Evolutionary conservation across 2,888 invertebrate genomes (phyloP), one percentile per base, ranked within the genome.

Genomic region (Linnaemya vulpina): DNA sequence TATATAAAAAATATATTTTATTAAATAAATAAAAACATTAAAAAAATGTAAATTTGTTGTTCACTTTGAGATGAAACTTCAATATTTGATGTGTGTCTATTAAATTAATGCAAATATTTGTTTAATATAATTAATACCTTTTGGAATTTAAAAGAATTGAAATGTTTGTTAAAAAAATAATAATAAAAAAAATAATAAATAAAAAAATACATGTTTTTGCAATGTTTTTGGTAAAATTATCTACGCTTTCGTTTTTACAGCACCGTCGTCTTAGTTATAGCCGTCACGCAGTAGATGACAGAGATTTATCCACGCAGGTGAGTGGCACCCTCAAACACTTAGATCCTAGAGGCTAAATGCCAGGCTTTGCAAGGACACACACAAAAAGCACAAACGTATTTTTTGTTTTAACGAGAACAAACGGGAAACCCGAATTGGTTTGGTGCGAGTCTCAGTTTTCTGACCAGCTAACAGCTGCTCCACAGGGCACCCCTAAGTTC

Each of bases 251-350:
- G 84, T 89, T 90, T 89, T 93, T 94, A 84, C 94, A 97, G 97
- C 97, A 97, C 92, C 96, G 97, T 78, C 95, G 97, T 77, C 93
- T 97, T 89, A 97, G 97, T 93, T 98, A 98, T 94, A 97, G 97
- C 91, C 94, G 97, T 74, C 97, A 98, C 91, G 97, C 97, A 51
- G 97, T 98, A 71, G 96, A 97, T 91, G 97, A 98, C 91, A 94
- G 96, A 83, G 97, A 98, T 93, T 94, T 97, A 87, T 95, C 96
- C 80, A 97, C 96, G 51, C 97, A 96, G 94, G 92, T 92, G 94
- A 95, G 90, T 90, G 51, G n/a, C 9, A 49, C 38, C 17, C 10
- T 9, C 55, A 46, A 13, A 17, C 4, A 35, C 58, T 22, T 22
- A 49, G 30, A 65, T 10, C 51, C n/a, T 46, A 46, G 46, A 46